A percentile compares a stretch with the other conserved stretches of the same genome.
phyloP scores from a whole-genome alignment of 2,113 vertebrate genomes.

The Mustela lutreola region DNA sequence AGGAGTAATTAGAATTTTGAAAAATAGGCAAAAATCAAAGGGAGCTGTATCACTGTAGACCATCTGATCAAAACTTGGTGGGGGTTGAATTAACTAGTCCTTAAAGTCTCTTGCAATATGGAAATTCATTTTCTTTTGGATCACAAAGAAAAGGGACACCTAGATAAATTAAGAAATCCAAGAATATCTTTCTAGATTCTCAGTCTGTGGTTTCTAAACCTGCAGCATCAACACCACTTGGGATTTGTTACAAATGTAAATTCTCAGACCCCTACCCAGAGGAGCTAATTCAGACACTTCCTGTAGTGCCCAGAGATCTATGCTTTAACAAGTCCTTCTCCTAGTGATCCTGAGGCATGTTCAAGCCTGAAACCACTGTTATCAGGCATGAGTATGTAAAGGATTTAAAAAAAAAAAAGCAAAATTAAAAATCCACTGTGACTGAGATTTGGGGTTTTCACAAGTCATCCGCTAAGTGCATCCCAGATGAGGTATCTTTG shows the following conservation, averaged over 20 bases:
- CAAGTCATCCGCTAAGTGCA: background rate
- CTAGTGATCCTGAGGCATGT: background rate
- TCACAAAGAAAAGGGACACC: background rate
- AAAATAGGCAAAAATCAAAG: background rate
- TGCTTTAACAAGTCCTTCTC: background rate
- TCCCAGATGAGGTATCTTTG: background rate
- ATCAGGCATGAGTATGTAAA: background rate
- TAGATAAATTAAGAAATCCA: background rate
- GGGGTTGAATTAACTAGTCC: background rate
- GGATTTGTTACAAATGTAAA: background rate
- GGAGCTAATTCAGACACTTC: background rate
- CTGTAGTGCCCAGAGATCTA: accelerated
- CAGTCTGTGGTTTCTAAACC: background rate
- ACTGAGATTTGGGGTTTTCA: background rate
- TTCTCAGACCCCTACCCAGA: background rate
- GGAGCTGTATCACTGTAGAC: background rate
- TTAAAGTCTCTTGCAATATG: background rate
- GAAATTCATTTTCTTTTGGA: background rate
- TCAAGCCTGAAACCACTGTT: background rate
- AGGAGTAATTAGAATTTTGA: background rate
- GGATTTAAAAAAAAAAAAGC: background rate
- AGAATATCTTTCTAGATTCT: background rate
- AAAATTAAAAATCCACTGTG: background rate
- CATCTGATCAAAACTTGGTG: background rate
- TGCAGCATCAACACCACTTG: background rate